Evolutionary conservation across 2,888 invertebrate genomes (phyloP).

Genomic region (Microctonus brassicae): DNA sequence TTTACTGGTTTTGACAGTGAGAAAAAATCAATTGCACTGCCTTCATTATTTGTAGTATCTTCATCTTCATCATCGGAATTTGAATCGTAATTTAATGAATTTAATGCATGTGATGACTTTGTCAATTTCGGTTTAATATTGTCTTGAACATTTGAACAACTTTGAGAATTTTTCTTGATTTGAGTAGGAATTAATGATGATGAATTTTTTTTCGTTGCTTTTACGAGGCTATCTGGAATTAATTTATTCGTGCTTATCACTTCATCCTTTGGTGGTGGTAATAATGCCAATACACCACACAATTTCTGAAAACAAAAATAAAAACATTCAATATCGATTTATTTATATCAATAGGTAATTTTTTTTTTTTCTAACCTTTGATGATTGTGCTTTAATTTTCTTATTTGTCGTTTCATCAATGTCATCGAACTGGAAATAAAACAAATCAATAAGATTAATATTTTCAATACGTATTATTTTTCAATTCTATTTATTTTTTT

Average conservation of each 20-base stretch:
- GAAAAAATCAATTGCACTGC: slow-evolving; percentile 65
- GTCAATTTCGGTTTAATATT: slow-evolving; percentile 13
- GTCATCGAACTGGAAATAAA: slow-evolving; percentile 74
- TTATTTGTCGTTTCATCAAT: slow-evolving; percentile 71
- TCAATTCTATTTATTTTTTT: too few species aligned
- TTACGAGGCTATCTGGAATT: slow-evolving; percentile 70
- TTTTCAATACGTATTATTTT: not conserved
- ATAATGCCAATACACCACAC: slow-evolving; percentile 77
- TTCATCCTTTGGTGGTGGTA: slow-evolving; percentile 78
- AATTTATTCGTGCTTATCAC: slow-evolving; percentile 64
- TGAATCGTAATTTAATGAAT: slow-evolving; percentile 56
- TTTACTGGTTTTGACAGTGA: slow-evolving; percentile 53
- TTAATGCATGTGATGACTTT: slow-evolving; percentile 34
- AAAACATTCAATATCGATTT: not conserved
- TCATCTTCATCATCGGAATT: slow-evolving; percentile 65
- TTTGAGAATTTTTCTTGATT: slow-evolving; percentile 48
- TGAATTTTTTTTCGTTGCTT: slow-evolving; percentile 65
- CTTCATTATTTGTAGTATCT: slow-evolving; percentile 34
- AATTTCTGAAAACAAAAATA: slow-evolving; percentile 71
- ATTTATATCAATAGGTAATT: slow-evolving; percentile 27
- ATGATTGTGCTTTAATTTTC: slow-evolving; percentile 68
- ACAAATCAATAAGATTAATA: slow-evolving; percentile 32
- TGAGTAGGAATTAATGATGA: slow-evolving; percentile 50
- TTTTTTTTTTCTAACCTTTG: slow-evolving; percentile 66
- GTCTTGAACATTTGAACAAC: slow-evolving; percentile 51